Percentiles rank a stretch among this genome's conserved stretches.
phyloP scores from a whole-genome alignment of 2,113 vertebrate genomes.

The Origma solitaria region DNA sequence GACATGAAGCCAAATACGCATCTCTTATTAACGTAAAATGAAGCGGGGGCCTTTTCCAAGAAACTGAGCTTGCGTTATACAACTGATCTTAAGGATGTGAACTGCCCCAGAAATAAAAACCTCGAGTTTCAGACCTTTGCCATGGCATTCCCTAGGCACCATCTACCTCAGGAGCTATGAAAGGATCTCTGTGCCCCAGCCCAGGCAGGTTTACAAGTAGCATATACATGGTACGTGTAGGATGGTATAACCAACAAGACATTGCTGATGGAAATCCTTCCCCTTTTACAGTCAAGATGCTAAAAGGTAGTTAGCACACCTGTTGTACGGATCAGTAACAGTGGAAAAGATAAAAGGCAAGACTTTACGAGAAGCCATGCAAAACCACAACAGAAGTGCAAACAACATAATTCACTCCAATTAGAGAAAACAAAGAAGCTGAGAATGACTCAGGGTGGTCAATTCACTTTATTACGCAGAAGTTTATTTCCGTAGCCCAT shows the following conservation, averaged over 20 bases:
- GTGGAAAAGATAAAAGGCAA: neutral
- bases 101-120: neutral
- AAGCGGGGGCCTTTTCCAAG: neutral
- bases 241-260: neutral
- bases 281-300: neutral
- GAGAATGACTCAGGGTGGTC: neutral
- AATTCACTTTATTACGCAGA: neutral
- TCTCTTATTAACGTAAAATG: neutral
- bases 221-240: accelerated
- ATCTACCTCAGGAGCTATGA: neutral
- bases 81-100: neutral
- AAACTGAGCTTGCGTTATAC: neutral
- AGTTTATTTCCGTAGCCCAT: neutral
- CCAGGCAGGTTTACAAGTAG: neutral
- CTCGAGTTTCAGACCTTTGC: neutral
- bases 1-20: conserved; percentile 20
- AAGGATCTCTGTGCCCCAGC: neutral
- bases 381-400: neutral
- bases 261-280: neutral
- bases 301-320: neutral
- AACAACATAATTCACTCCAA: neutral
- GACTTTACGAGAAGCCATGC: neutral
- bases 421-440: neutral
- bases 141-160: neutral
- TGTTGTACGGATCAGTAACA: neutral